Conservation (phyloP, 2,888 invertebrate genomes). For the Rhagophthalmus giganteus region DNA sequence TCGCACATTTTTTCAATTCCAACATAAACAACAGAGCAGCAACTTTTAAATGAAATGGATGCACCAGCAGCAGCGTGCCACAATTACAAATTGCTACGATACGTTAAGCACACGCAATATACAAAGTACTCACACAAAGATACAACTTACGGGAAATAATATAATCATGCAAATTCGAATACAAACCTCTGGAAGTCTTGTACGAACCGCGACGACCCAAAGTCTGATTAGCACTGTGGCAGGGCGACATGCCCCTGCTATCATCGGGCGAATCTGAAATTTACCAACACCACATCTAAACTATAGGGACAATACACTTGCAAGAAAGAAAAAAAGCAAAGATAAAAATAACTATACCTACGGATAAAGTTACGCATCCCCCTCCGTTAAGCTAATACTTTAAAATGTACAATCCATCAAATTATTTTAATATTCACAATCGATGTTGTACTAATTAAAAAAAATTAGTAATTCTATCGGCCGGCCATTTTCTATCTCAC, state of each 20-base stretch:
- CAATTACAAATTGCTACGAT: conserved; percentile 29
- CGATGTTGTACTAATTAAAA: no score
- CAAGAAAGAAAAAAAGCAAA: neutral
- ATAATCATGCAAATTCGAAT: conserved; percentile 18
- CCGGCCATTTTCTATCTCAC: no score
- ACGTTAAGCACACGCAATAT: conserved; percentile 29
- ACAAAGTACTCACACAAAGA: conserved; percentile 8
- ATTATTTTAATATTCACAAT: no score
- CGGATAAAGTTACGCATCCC: neutral
- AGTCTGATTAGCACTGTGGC: conserved; percentile 65
- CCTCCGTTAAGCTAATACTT: neutral
- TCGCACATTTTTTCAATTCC: neutral
- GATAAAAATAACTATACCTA: neutral
- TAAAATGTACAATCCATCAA: no score
- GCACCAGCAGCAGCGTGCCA: conserved; percentile 35
- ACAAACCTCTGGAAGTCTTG: conserved; percentile 81
- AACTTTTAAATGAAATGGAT: conserved; percentile 46
- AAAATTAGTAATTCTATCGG: neutral
- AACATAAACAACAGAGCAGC: conserved; percentile 27
- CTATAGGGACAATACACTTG: conserved; percentile 47
- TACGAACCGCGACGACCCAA: conserved; percentile 83
- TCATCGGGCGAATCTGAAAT: conserved; percentile 73
- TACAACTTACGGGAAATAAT: no score
- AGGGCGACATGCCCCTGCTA: conserved; percentile 74
- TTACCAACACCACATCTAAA: conserved; percentile 39